Conservation (phyloP, 2,888 invertebrate genomes). For the Crossocerus cetratus region DNA sequence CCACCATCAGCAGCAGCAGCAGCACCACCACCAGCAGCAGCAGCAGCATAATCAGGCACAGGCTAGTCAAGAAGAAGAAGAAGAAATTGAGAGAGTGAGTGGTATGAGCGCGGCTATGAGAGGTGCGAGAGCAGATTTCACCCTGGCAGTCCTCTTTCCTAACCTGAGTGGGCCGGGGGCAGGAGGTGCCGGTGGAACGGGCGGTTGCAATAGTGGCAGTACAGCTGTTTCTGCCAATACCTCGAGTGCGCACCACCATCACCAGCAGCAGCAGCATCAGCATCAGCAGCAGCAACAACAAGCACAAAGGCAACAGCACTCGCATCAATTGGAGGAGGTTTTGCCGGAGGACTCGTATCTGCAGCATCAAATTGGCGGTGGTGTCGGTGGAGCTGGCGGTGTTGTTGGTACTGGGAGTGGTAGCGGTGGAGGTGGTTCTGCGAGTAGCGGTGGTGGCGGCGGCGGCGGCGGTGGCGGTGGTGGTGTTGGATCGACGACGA, state of each 20-base stretch:
- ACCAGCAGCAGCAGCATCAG: constrained; percentile 45
- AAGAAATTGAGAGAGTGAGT: constrained; percentile 62
- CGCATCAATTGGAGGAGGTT: constrained; percentile 66
- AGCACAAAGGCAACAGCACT: constrained; percentile 40
- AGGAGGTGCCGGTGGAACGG: not conserved
- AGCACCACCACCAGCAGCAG: constrained; percentile 29
- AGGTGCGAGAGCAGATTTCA: constrained; percentile 61
- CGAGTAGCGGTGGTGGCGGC: constrained; percentile 37
- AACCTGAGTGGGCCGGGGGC: constrained; percentile 30
- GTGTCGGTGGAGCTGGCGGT: constrained; percentile 40
- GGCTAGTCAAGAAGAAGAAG: constrained; percentile 45
- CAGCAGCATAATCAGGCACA: constrained; percentile 34
- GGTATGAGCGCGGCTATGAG: constrained; percentile 67
- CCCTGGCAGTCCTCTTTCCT: constrained; percentile 63
- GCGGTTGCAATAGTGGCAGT: not conserved
- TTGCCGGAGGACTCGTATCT: constrained; percentile 68
- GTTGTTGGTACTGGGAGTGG: constrained; percentile 47
- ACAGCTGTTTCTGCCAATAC: constrained; percentile 15
- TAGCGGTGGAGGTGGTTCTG: constrained; percentile 40
- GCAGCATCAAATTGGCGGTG: constrained; percentile 66
- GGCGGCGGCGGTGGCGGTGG: constrained; percentile 30
- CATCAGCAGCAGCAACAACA: constrained; percentile 47
- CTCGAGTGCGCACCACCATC: constrained; percentile 22
- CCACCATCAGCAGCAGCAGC: constrained; percentile 39
- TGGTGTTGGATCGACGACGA: constrained; percentile 27